phyloP scores from a whole-genome alignment of 1,140 invertebrate genomes.

The Acromyrmex charruanus region DNA sequence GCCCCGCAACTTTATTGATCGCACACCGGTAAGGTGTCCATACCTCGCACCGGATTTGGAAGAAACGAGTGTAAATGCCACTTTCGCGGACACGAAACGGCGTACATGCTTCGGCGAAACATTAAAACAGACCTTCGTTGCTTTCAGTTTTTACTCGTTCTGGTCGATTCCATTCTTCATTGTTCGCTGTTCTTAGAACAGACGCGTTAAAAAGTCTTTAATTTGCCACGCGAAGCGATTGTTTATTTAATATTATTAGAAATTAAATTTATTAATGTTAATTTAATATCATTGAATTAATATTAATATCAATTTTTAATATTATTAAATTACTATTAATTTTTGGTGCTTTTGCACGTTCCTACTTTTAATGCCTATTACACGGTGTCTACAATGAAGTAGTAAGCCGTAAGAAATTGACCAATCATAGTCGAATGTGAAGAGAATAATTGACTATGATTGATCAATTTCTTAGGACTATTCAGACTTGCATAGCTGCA shows the following conservation, averaged over 20 bases:
- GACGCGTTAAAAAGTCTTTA: background rate
- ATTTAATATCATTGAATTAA: background rate
- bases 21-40: conserved; percentile 56
- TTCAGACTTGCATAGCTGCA: too few species aligned
- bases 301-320: background rate
- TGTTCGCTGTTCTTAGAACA: background rate
- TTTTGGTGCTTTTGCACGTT: background rate
- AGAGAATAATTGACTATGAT: too few species aligned
- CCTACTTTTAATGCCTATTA: background rate
- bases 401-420: too few species aligned
- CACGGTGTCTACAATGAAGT: background rate
- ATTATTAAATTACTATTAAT: background rate
- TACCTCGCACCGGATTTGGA: conserved; percentile 10
- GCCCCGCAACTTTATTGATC: conserved; percentile 60
- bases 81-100: background rate
- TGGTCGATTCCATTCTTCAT: background rate
- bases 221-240: background rate
- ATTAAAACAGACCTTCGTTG: background rate
- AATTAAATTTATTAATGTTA: background rate
- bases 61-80: conserved; percentile 25
- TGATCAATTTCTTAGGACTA: too few species aligned
- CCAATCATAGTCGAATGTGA: too few species aligned
- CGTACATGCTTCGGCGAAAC: background rate
- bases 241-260: background rate
- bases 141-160: background rate